Percentiles rank a stretch among this genome's conserved stretches.
These are phyloP conservation scores for Cataglyphis hispanica DNA, from an alignment of 1,140 invertebrate genomes.

Conservation along the genomic window DNA sequence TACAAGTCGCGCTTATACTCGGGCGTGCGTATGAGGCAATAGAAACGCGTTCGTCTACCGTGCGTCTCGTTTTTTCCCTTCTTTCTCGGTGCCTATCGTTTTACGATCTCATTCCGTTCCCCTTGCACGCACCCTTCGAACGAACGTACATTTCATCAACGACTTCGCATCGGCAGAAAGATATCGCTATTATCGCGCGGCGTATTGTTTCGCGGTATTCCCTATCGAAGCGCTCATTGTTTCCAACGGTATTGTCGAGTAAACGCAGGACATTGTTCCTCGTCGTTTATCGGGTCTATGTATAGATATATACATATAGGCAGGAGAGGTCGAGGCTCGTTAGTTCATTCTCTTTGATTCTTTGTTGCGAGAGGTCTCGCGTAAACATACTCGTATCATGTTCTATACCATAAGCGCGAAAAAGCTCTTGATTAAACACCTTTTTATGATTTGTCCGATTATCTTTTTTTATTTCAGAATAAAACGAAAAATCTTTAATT, in stretches of 20 bases:
- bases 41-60: conserved; percentile 15
- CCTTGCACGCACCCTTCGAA: conserved; percentile 44
- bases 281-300: conserved; percentile 72
- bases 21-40: neutral
- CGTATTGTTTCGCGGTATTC: conserved; percentile 73
- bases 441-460: neutral
- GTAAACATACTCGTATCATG: neutral
- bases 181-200: conserved; percentile 79
- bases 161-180: conserved; percentile 79
- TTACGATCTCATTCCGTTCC: conserved; percentile 39
- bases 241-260: conserved; percentile 82
- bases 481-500: neutral
- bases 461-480: conserved; percentile 23
- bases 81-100: conserved; percentile 5
- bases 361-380: conserved; percentile 32
- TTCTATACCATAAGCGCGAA: neutral
- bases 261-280: conserved; percentile 79
- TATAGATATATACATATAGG: neutral
- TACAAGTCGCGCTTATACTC: neutral
- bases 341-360: conserved; percentile 72
- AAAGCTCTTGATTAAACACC: conserved; percentile 6
- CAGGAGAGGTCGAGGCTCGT: conserved; percentile 71
- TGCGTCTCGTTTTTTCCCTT: neutral
- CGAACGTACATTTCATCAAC: conserved; percentile 75
- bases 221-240: conserved; percentile 75